Evolutionary conservation across 1,140 invertebrate species (phyloP).

Genomic region (Phocides pigmalion): DNA sequence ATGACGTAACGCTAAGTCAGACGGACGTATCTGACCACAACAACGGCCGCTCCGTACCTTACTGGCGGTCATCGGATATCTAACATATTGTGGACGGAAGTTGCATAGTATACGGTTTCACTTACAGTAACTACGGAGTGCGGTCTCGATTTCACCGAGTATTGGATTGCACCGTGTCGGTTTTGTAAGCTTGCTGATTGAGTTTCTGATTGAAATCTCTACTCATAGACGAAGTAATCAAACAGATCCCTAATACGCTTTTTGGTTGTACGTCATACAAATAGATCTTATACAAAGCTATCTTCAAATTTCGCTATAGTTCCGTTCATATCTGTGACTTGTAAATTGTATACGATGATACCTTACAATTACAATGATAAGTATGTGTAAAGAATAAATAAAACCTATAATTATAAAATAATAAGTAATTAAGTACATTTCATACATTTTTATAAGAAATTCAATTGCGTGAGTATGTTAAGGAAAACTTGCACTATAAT

Average conservation of each 20-base stretch:
- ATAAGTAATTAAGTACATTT: too few relatives aligned
- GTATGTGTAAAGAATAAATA: too few relatives aligned
- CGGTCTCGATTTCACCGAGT: constrained; percentile 71
- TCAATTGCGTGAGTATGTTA: too few relatives aligned
- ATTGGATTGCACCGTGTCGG: constrained; percentile 68
- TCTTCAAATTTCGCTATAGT: not conserved
- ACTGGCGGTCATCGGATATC: constrained; percentile 71
- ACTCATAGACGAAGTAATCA: not conserved
- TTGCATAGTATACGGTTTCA: constrained; percentile 79
- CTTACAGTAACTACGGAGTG: constrained; percentile 64
- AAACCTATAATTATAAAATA: too few relatives aligned
- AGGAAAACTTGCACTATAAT: too few relatives aligned
- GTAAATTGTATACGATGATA: too few relatives aligned
- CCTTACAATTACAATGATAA: too few relatives aligned
- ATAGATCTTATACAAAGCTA: not conserved
- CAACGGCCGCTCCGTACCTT: constrained; percentile 44
- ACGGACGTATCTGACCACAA: constrained; percentile 63
- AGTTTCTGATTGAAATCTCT: constrained; percentile 69
- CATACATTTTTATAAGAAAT: too few relatives aligned
- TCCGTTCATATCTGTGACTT: too few relatives aligned
- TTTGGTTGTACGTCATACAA: not conserved
- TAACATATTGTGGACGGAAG: constrained; percentile 75
- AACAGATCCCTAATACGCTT: not conserved
- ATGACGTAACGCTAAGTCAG: constrained; percentile 46
- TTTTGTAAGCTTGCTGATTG: constrained; percentile 71